Evolutionary conservation across 2,888 invertebrate species (phyloP).

Genomic region (Xylota segnis): DNA sequence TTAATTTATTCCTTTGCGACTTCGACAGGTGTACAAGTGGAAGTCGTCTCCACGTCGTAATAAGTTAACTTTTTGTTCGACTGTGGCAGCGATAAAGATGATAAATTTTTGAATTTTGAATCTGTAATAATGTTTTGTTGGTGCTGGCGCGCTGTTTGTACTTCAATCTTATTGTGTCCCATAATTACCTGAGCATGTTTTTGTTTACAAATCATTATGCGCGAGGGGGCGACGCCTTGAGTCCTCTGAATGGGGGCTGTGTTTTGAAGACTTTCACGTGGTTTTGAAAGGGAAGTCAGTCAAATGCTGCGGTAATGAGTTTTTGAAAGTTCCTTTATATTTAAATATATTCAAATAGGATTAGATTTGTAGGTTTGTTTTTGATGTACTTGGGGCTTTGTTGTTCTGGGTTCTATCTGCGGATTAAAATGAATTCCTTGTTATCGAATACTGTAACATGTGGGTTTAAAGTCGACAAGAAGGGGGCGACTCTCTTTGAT

Average conservation of each 20-base stretch:
- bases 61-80: not conserved
- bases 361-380: not conserved
- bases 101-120: not conserved
- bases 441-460: too few relatives aligned
- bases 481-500: too few relatives aligned
- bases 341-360: not conserved
- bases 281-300: not conserved
- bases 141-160: not conserved
- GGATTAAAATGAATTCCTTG: too few relatives aligned
- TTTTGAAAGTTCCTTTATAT: not conserved
- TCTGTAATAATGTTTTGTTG: conserved; percentile 2
- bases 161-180: not conserved
- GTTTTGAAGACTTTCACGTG: not conserved
- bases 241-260: not conserved
- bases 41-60: not conserved
- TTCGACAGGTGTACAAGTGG: not conserved
- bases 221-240: not conserved
- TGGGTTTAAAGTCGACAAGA: too few relatives aligned
- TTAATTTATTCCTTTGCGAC: conserved; percentile 6
- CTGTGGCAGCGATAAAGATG: not conserved
- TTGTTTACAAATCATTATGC: conserved; percentile 5
- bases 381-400: not conserved
- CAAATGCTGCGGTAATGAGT: conserved; percentile 1
- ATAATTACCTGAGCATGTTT: not conserved
- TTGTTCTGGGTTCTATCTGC: not conserved